These are phyloP conservation scores for Protonibea diacanthus DNA, from an alignment of 2,797 vertebrate genomes.

Conservation along the genomic window DNA sequence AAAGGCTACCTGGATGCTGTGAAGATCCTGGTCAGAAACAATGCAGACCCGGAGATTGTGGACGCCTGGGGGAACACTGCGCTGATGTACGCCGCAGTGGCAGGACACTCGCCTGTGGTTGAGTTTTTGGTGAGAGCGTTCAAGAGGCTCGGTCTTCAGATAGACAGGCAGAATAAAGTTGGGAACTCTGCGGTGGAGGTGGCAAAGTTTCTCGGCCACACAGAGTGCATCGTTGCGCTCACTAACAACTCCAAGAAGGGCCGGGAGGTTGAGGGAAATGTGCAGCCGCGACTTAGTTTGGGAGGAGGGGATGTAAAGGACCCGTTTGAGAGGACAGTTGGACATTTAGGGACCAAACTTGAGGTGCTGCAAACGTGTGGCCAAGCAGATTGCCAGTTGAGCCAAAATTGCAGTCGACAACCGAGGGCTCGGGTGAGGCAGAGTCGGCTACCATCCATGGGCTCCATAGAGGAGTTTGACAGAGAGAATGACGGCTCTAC, in stretches of 20 bases:
- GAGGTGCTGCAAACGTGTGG: conserved; percentile 27
- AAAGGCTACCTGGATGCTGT: conserved; percentile 79
- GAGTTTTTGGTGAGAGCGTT: conserved; percentile 85
- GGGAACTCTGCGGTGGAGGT: conserved; percentile 82
- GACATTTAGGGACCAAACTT: conserved; percentile 26
- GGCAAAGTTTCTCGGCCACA: conserved; percentile 81
- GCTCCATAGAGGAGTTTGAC: conserved; percentile 81
- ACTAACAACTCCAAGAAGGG: conserved; percentile 53
- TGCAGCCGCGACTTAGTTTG: conserved; percentile 3
- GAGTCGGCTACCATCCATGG: conserved; percentile 74
- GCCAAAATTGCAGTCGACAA: conserved; percentile 2
- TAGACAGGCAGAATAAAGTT: conserved; percentile 82
- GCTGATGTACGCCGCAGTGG: conserved; percentile 81
- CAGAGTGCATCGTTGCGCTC: conserved; percentile 77
- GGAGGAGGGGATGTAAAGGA: neutral
- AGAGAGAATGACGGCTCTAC: conserved; percentile 55
- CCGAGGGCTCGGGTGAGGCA: conserved; percentile 24
- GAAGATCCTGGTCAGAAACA: conserved; percentile 80
- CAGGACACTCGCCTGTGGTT: conserved; percentile 74
- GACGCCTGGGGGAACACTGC: conserved; percentile 83
- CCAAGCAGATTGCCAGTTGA: neutral
- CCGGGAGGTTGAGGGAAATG: conserved; percentile 19
- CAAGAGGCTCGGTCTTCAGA: conserved; percentile 83
- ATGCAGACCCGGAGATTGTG: conserved; percentile 79
- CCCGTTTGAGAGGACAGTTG: conserved; percentile 43